Conservation (phyloP, 2,113 vertebrate species). For the Leptocoma aspasia region DNA sequence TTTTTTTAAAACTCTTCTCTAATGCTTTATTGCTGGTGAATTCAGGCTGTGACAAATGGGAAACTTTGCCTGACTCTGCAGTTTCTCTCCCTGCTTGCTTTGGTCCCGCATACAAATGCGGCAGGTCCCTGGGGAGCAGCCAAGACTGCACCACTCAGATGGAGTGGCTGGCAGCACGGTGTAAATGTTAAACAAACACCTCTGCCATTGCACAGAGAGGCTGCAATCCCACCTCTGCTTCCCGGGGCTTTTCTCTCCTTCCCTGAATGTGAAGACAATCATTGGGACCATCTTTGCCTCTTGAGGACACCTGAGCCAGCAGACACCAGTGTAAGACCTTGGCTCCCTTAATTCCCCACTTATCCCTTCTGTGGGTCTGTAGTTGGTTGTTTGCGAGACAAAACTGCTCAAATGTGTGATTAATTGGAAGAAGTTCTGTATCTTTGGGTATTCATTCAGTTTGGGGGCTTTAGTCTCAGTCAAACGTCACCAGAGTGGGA, state of each 20-base stretch:
- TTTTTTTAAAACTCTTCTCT: not conserved
- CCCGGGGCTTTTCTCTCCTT: not conserved
- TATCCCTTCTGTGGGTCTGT: not conserved
- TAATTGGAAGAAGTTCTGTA: not conserved
- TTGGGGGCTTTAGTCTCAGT: not conserved
- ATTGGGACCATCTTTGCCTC: fast-evolving
- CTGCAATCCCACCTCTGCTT: not conserved
- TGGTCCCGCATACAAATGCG: constrained; percentile 9
- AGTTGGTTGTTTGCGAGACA: not conserved
- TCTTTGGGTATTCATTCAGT: not conserved
- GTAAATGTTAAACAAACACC: not conserved
- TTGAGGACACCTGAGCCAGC: not conserved
- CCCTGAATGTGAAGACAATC: not conserved
- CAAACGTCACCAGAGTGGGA: not conserved
- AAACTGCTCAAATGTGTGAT: not conserved
- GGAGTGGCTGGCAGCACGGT: not conserved
- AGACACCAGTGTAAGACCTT: not conserved
- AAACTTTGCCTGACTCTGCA: constrained; percentile 27
- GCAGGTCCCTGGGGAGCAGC: constrained; percentile 27
- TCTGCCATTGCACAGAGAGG: not conserved
- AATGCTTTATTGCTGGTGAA: not conserved
- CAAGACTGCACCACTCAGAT: constrained; percentile 31
- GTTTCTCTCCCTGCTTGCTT: not conserved
- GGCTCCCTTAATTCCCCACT: not conserved
- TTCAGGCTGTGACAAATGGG: not conserved